Percentiles rank a stretch among this genome's conserved stretches.
Evolutionary conservation across 2,888 invertebrate genomes (phyloP).

Genomic region (Brachyopa scutellaris): DNA sequence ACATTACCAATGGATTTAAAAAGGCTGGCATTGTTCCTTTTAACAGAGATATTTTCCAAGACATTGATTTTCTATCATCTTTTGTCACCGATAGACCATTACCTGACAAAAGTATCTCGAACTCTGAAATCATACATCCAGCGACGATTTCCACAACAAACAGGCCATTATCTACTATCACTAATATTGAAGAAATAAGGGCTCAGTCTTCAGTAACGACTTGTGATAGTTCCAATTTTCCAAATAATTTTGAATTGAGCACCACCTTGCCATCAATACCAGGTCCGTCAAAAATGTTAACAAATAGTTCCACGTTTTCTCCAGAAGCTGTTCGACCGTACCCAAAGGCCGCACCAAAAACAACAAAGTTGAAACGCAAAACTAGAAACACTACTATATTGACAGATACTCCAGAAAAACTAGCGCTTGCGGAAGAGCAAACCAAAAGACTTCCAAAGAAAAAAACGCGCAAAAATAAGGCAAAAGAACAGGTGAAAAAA

Average conservation of each 20-base stretch:
- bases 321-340: not conserved
- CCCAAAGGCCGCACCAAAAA: not conserved
- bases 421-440: not conserved
- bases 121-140: not conserved
- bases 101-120: not conserved
- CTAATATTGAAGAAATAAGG: too few relatives aligned
- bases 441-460: not conserved
- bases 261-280: not conserved
- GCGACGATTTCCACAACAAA: not conserved
- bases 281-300: not conserved
- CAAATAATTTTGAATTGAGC: not conserved
- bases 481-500: not conserved
- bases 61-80: not conserved
- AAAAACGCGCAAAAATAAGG: not conserved
- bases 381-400: not conserved
- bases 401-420: not conserved
- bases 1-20: not conserved
- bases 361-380: not conserved
- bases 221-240: not conserved
- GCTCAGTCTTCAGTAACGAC: too few relatives aligned
- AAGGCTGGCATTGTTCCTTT: not conserved
- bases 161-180: not conserved
- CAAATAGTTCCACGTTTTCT: not conserved
- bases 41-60: not conserved
- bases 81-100: constrained; percentile 6